Base-by-base conservation (phyloP, 1,140 invertebrate species). In the Drosophila virilis region DNA sequence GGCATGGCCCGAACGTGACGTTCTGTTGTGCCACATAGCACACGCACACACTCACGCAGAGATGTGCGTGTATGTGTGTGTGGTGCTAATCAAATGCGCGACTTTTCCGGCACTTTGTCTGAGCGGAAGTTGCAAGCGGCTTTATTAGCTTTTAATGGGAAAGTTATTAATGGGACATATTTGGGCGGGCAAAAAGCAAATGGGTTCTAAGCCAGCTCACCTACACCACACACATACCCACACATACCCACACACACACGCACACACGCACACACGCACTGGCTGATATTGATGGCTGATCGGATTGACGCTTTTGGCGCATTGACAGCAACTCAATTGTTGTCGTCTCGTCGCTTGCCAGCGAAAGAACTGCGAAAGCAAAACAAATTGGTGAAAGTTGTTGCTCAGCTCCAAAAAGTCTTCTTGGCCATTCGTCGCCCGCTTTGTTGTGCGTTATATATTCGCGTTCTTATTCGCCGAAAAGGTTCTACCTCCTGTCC, bases 351-450 rank as follows among this genome's bases (percentile, higher is more conserved):
- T 71, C 74, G 73, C 65, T 74, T 65, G 69, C 61, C 61, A 65
- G 64, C 57, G 57, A 60, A 68, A 89, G 84, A 89, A 89, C 84
- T 78, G 84, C 84, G 84, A 89, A 89, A 90, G 85, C 86, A 90
- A 90, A 91, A 91, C 89, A 91, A 91, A 91, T 91, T 91, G 89
- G 89, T 91, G 89, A 91, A 91, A 91, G 89, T 91, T 91, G 80
- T 89, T 88, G 84, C 40, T 65, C 68, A 48, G 68, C 66, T 59
- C 38, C 32, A 69, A 61, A 72, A 72, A 58, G 60, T 52, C 73
- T 75, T 75, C 68, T 64, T 65, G 73, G 72, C 72, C 67, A 73
- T 74, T 88, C 85, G 74, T 70, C 84, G 88, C 83, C 70, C 67
- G 88, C 80, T 86, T 90, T 85, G 74, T 81, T 65, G 77, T 79